phyloP scores from a whole-genome alignment of 1,140 invertebrate species.

The Drosophila tani region DNA sequence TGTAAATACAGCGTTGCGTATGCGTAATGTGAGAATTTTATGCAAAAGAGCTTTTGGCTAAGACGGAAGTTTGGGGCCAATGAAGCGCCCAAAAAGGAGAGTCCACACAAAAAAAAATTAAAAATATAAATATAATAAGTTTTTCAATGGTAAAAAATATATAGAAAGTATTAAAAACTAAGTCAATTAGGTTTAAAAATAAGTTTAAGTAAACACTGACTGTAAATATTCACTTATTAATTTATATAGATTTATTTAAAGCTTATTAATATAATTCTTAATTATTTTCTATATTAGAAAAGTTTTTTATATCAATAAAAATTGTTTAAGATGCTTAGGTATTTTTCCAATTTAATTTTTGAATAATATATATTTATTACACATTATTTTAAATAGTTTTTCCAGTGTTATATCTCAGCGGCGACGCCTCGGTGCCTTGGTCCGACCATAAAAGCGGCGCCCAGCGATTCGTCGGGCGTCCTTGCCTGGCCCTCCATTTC shows the following conservation, averaged over 20 bases:
- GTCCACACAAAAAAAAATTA: conserved; percentile 8
- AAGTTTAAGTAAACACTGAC: too few species aligned
- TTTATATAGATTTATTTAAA: neutral
- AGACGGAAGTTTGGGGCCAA: conserved; percentile 27
- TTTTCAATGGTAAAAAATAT: too few species aligned
- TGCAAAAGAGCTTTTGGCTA: conserved; percentile 70
- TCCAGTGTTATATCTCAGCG: conserved; percentile 21
- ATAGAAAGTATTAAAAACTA: too few species aligned
- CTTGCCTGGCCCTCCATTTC: conserved; percentile 59
- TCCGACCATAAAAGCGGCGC: conserved; percentile 74
- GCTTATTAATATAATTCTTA: neutral
- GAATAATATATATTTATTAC: too few species aligned
- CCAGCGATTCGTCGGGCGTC: conserved; percentile 47
- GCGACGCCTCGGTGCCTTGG: conserved; percentile 56
- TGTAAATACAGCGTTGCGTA: conserved; percentile 80
- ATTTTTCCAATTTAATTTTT: neutral
- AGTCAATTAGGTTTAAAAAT: too few species aligned
- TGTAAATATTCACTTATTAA: neutral
- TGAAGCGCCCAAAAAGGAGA: conserved; percentile 2
- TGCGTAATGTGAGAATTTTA: conserved; percentile 82
- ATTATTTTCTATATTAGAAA: neutral
- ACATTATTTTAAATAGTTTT: neutral
- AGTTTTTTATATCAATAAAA: too few species aligned
- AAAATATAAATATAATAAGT: neutral
- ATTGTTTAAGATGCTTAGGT: too few species aligned